These are phyloP conservation scores for Ellobius talpinus DNA, from an alignment of 2,113 vertebrate genomes.

Conservation along the genomic window DNA sequence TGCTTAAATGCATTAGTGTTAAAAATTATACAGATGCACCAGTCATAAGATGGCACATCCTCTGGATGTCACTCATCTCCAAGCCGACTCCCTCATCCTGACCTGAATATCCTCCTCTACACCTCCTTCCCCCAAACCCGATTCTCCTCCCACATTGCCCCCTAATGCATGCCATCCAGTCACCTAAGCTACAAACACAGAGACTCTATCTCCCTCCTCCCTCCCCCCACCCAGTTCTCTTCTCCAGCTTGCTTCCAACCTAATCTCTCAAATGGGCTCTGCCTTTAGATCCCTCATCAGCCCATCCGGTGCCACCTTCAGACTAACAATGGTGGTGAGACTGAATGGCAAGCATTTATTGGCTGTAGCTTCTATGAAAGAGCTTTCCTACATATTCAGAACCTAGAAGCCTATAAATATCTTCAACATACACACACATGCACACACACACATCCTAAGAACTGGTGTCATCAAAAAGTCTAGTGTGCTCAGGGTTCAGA, in stretches of 20 bases:
- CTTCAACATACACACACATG: background rate
- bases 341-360: background rate
- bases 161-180: background rate
- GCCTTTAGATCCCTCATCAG: background rate
- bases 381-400: background rate
- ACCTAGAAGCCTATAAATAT: background rate
- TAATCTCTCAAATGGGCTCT: background rate
- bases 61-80: background rate
- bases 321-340: background rate
- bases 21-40: background rate
- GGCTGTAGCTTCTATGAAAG: background rate
- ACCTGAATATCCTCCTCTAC: too few relatives aligned
- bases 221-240: background rate
- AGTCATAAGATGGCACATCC: background rate
- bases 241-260: background rate
- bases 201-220: background rate
- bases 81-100: background rate
- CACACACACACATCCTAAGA: background rate
- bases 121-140: background rate
- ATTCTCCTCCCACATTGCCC: background rate
- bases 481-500: background rate
- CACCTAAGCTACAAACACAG: background rate
- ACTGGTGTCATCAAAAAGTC: background rate
- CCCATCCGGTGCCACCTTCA: background rate
- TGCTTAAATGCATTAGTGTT: background rate